Evolutionary conservation across 1,140 invertebrate species (phyloP).

Genomic region (Platorchestia sp.): DNA sequence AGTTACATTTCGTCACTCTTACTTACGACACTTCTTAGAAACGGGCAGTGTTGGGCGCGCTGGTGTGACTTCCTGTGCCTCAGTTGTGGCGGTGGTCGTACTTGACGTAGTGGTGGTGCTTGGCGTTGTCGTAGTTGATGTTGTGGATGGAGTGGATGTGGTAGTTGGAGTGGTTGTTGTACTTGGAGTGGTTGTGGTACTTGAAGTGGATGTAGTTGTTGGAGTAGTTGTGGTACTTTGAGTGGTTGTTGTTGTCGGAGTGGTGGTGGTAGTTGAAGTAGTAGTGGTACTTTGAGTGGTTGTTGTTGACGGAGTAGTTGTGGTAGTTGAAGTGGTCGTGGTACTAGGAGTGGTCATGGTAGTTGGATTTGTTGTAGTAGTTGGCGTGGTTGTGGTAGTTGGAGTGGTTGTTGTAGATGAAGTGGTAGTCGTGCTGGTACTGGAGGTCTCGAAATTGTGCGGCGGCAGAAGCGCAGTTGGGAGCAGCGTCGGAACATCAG

Average conservation of each 20-base stretch:
- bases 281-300: background rate
- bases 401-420: background rate
- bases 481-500: background rate
- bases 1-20: background rate
- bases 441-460: background rate
- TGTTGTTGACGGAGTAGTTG: background rate
- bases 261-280: background rate
- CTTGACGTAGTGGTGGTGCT: background rate
- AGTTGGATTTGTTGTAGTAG: background rate
- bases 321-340: background rate
- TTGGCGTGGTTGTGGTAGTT: background rate
- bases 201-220: background rate
- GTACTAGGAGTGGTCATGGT: background rate
- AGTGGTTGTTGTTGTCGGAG: background rate
- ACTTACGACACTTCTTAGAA: slow-evolving; percentile 20
- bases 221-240: background rate
- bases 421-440: background rate
- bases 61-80: background rate
- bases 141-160: background rate
- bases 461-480: background rate
- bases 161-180: background rate
- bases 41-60: background rate
- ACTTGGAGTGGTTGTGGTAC: background rate
- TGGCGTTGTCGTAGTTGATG: background rate
- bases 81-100: background rate